Evolutionary conservation across 2,113 vertebrate species (phyloP), one percentile per base, ranked within the genome.

Genomic region (Menidia beryllina): DNA sequence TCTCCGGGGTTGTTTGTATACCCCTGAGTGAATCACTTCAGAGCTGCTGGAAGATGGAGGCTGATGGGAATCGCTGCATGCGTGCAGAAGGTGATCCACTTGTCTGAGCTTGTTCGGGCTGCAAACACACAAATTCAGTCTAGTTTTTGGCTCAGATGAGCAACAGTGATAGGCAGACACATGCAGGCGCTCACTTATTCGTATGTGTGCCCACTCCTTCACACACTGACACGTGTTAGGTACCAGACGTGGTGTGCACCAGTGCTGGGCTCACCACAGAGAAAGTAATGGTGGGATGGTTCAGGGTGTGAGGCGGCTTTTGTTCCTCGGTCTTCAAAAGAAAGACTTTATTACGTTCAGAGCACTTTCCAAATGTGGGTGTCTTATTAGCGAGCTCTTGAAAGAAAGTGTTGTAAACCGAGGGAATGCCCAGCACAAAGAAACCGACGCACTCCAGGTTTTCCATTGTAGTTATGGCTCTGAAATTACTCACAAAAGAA

Each of bases 271-370:
- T 72, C 69, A 61, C 62, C 70, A 49, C 66, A 54, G 72, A 72
- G 67, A 79, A 55, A 66, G 78, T 67, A 76, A 77, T 65, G 60
- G 80, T 20, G 0, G 21, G 27, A 69, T 43, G 41, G 69, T 72
- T 70, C 41, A 23, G 78, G 67, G 75, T 60, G 65, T 74, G 63
- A 68, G 47, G 54, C 56, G 39, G 50, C 54, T 75, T 90, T 90
- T 88, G 81, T 90, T 87, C 70, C 50, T 38, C 27, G 6, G 9
- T 55, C 84, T 89, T 87, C 84, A 90, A 90, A 89, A 84, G 82
- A 53, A 69, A 71, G 11, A 58, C 55, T 86, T 84, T 72, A 86
- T 51, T 75, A 68, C 51, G 1, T 69, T 76, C 47, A 81, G 66
- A 57, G 57, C 26, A 2, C 6, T 80, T 79, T 52, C 38, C 56